Percentiles rank a stretch among this genome's conserved stretches.
These are phyloP conservation scores for Ormyrus nitidulus DNA, from an alignment of 2,888 invertebrate genomes.

Conservation along the genomic window DNA sequence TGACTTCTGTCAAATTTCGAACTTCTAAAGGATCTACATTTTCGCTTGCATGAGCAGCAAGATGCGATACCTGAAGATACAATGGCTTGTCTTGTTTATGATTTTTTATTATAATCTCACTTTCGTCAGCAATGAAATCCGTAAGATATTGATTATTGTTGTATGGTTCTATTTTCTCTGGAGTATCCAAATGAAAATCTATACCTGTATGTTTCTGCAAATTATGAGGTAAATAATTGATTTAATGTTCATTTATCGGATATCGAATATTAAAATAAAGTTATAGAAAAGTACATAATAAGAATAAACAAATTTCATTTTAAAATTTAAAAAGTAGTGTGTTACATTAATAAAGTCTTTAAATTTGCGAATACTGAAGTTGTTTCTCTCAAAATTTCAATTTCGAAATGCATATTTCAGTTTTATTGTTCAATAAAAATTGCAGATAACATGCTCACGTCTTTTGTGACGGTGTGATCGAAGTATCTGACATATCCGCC, in stretches of 20 bases:
- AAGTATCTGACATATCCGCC: constrained; percentile 89
- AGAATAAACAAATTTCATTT: too few species aligned
- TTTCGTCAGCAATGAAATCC: constrained; percentile 83
- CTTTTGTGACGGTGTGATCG: constrained; percentile 78
- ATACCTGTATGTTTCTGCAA: constrained; percentile 67
- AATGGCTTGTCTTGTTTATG: constrained; percentile 81
- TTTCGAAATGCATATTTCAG: too few species aligned
- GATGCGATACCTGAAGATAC: constrained; percentile 87
- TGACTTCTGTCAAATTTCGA: constrained; percentile 79
- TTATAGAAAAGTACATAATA: too few species aligned
- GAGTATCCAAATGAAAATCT: constrained; percentile 74
- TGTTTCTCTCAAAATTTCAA: too few species aligned
- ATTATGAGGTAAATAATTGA: too few species aligned
- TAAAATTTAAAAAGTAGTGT: neutral
- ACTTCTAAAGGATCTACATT: constrained; percentile 83
- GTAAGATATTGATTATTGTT: constrained; percentile 80
- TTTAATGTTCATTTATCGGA: too few species aligned
- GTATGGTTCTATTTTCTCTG: constrained; percentile 63
- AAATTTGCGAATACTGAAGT: neutral
- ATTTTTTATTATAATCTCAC: constrained; percentile 79
- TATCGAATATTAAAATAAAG: too few species aligned
- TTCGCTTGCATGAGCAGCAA: constrained; percentile 88
- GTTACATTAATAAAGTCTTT: neutral
- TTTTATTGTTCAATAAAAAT: too few species aligned
- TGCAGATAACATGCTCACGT: constrained; percentile 57